Evolutionary conservation across 1,140 invertebrate species (phyloP), one percentile per base, ranked within the genome.

Genomic region (Psix sp.): DNA sequence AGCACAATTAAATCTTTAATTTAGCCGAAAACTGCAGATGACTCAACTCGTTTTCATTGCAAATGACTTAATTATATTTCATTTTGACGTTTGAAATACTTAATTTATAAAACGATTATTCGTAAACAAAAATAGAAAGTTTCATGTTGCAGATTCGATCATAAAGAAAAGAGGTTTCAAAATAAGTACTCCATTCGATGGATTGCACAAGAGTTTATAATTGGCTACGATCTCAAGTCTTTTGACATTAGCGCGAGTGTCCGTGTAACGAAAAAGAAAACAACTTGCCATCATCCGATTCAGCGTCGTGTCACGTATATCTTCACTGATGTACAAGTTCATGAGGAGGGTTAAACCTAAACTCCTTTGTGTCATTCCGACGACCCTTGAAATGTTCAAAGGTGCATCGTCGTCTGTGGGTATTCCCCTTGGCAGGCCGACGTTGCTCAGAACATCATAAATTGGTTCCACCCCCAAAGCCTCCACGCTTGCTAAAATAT

Each of bases 241-340:
- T 76, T 45, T 45, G 21, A 62, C 5, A 3, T 45, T 49, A 45
- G 17, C 31, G 4, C 7, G 51, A n/a, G n/a, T n/a, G n/a, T 45
- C 26, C 33, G 20, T 26, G 57, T 31, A 57, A 54, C 52, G 5
- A 35, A 35, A 13, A 6, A 11, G 59, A n/a, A 15, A 62, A 36
- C 56, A 60, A 77, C 83, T 87, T 73, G 91, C 91, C 87, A 91
- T 90, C 77, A 92, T 90, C 16, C 90, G 82, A 62, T 92, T 91
- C 46, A 85, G 82, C 56, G 90, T 89, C 7, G 90, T 91, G 68
- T 92, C 90, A 70, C 90, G 85, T 7, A 92, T 87, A 62, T 92
- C 91, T 77, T 92, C 91, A 46, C 88, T 89, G 2, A 92, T 89
- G 76, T 90, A 91, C 62, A 92, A 88, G 70, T 90, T 90, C 7